These are phyloP conservation scores for Rhyacichthys aspro DNA, from an alignment of 2,797 vertebrate species.

Conservation along the genomic window DNA sequence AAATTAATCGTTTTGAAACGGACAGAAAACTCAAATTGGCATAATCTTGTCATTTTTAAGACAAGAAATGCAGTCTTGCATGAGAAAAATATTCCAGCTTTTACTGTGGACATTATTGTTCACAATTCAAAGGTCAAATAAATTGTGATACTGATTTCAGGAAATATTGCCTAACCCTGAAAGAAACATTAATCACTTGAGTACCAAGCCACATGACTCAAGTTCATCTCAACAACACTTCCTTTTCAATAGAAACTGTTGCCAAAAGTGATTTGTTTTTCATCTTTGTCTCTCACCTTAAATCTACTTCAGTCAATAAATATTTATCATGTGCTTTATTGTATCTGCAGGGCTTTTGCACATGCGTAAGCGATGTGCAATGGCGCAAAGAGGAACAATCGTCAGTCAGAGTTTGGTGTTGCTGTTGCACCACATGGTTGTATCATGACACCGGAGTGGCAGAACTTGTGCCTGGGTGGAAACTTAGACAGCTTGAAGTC, in stretches of 20 bases:
- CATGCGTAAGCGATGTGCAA: conserved; percentile 1
- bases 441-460: conserved; percentile 53
- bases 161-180: no score
- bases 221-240: no score
- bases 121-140: no score
- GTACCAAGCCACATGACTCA: no score
- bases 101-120: no score
- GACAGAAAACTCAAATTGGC: neutral
- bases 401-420: conserved; percentile 15
- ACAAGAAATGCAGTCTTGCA: no score
- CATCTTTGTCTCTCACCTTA: neutral
- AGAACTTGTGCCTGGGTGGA: conserved; percentile 65
- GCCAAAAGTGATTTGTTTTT: neutral
- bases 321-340: no score
- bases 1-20: neutral
- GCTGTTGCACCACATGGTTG: conserved; percentile 23
- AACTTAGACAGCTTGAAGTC: conserved; percentile 53
- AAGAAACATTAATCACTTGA: no score
- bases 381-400: conserved; percentile 10
- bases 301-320: neutral
- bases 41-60: neutral
- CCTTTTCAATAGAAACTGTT: neutral
- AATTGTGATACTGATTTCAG: no score
- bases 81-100: no score
- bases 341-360: neutral